Percentiles rank a stretch among this genome's conserved stretches.
phyloP scores from a whole-genome alignment of 2,888 invertebrate genomes.

The Cheilosia pagana region DNA sequence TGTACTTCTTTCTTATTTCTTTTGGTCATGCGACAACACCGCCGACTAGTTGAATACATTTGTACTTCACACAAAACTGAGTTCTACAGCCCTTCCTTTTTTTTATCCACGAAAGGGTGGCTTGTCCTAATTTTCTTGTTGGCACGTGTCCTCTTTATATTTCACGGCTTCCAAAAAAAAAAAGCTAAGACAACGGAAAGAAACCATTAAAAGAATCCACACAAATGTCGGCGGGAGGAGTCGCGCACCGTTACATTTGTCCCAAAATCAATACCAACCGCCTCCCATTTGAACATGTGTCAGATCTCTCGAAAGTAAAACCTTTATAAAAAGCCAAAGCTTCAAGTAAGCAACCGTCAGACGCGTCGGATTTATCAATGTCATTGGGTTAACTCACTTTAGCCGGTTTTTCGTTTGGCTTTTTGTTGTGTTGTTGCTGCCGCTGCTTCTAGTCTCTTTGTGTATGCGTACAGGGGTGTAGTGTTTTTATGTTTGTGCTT shows the following conservation, averaged over 20 bases:
- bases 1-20: not conserved
- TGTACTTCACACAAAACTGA: not conserved
- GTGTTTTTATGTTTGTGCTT: constrained; percentile 36
- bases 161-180: not conserved
- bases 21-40: too few relatives aligned
- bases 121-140: not conserved
- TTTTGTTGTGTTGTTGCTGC: constrained; percentile 23
- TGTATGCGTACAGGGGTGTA: not conserved
- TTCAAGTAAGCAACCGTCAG: constrained; percentile 33
- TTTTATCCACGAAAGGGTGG: not conserved
- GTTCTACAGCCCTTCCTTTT: not conserved
- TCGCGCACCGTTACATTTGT: not conserved
- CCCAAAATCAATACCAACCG: constrained; percentile 32
- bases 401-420: constrained; percentile 45
- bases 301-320: constrained; percentile 26
- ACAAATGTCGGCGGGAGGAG: constrained; percentile 16
- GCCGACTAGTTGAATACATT: not conserved
- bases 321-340: constrained; percentile 19
- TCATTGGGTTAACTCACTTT: constrained; percentile 51
- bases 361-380: constrained; percentile 59
- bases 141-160: not conserved
- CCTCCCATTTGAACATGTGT: constrained; percentile 19
- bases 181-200: not conserved
- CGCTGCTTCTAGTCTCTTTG: constrained; percentile 3
- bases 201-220: constrained; percentile 35